A percentile compares a stretch with the other conserved stretches of the same genome.
phyloP scores from a whole-genome alignment of 2,888 invertebrate genomes.

The Macrosiphum euphorbiae region DNA sequence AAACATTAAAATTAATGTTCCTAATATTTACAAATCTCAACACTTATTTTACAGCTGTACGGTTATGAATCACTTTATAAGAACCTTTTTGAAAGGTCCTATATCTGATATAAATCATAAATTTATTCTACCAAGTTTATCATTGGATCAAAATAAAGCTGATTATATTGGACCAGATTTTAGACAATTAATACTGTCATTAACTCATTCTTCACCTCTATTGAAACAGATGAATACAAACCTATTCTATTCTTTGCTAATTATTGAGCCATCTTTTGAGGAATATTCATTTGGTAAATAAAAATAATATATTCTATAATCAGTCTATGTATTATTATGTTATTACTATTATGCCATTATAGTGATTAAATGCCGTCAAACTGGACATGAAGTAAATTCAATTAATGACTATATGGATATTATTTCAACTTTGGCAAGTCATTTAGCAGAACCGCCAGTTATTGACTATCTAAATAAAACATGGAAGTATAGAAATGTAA shows the following conservation, averaged over 20 bases:
- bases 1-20: not conserved
- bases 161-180: constrained; percentile 61
- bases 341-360: not conserved
- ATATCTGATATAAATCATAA: constrained; percentile 57
- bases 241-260: constrained; percentile 56
- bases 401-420: constrained; percentile 60
- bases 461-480: constrained; percentile 51
- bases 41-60: constrained; percentile 26
- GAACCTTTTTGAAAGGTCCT: constrained; percentile 56
- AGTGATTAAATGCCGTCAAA: constrained; percentile 54
- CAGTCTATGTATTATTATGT: not conserved
- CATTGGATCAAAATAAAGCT: constrained; percentile 38
- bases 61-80: constrained; percentile 51
- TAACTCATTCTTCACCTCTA: constrained; percentile 44
- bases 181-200: constrained; percentile 51
- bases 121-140: constrained; percentile 57
- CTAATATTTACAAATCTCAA: not conserved
- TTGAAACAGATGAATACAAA: constrained; percentile 49
- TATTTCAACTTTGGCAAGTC: constrained; percentile 50
- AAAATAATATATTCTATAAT: constrained; percentile 10
- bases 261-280: constrained; percentile 55
- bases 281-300: constrained; percentile 54
- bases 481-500: constrained; percentile 41
- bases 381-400: constrained; percentile 56
- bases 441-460: constrained; percentile 53